A percentile compares a stretch with the other conserved stretches of the same genome.
Conservation (phyloP, 2,888 invertebrate genomes). For the Belgica antarctica region DNA sequence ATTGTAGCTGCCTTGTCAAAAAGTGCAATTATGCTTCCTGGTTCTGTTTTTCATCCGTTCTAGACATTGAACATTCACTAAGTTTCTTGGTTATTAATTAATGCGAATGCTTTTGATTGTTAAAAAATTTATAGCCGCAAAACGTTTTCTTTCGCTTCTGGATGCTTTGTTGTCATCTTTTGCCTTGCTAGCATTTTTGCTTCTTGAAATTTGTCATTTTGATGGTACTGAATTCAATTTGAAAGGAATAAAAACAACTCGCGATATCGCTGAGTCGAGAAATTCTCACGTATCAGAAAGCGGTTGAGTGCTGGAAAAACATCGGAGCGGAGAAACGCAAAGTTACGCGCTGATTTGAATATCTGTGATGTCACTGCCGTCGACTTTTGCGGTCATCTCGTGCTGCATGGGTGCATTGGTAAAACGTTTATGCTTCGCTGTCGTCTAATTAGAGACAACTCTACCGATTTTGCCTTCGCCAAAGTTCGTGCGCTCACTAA, state of each 20-base stretch:
- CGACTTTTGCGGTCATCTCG: neutral
- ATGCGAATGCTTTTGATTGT: neutral
- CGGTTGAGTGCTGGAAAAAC: neutral
- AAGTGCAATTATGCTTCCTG: slow-evolving; percentile 9
- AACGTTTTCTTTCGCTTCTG: neutral
- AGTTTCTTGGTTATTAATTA: neutral
- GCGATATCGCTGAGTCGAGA: neutral
- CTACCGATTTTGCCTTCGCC: neutral
- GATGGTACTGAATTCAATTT: neutral
- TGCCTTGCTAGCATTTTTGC: neutral
- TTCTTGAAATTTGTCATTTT: slow-evolving; percentile 20
- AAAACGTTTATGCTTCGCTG: neutral
- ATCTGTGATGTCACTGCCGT: neutral
- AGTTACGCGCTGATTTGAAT: neutral
- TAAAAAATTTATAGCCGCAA: slow-evolving; percentile 15
- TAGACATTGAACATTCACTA: neutral
- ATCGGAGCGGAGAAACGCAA: neutral
- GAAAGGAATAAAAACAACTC: neutral
- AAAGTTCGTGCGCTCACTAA: neutral
- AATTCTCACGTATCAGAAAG: slow-evolving; percentile 14
- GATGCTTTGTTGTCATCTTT: neutral
- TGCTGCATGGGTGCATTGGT: neutral
- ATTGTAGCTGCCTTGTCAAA: neutral
- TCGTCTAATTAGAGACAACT: neutral
- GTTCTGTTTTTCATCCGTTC: neutral